Evolutionary conservation across 1,140 invertebrate genomes (phyloP), one percentile per base, ranked within the genome.

Genomic region (Teleopsis dalmanni): DNA sequence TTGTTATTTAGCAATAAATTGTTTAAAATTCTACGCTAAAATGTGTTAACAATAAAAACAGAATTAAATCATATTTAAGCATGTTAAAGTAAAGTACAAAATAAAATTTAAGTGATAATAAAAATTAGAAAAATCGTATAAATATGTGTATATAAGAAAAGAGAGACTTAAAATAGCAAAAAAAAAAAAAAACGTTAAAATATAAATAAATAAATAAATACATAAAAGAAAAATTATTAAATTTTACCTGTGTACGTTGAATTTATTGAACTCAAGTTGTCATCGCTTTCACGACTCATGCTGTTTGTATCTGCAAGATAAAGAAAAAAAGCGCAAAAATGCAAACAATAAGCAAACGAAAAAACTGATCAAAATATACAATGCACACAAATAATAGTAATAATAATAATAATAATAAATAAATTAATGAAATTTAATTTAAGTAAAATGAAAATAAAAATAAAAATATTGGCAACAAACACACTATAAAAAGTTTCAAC

Each of bases 221-320:
- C 14, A 26, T 19, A 41, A 34, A 43, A n/a, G 25, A 48, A 31
- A 40, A 36, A 3, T 36, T 6, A n/a, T n/a, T n/a, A n/a, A 37
- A 23, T 18, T 16, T 65, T 67, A 67, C 64, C 64, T 67, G 64
- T 61, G 14, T 64, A 67, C 46, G 64, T 57, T 48, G 64, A 67
- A 62, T 67, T 67, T 51, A 67, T 67, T 41, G 64, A 67, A 57
- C 64, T 67, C 54, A 67, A 62, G 55, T 65, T 66, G 63, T 67
- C 64, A 67, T 67, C 64, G 59, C 64, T 67, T 64, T 67, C 64
- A 67, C 64, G 64, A 65, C 64, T 67, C 64, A 67, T 67, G 61
- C 59, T 67, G 58, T 57, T 60, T 56, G 59, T 57, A 40, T 67
- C 64, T 67, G 62, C 46, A 67, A 66, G 56, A 57, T 57, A 60